These are phyloP conservation scores for Leucophenga montana DNA, from an alignment of 2,888 invertebrate genomes.

Conservation along the genomic window DNA sequence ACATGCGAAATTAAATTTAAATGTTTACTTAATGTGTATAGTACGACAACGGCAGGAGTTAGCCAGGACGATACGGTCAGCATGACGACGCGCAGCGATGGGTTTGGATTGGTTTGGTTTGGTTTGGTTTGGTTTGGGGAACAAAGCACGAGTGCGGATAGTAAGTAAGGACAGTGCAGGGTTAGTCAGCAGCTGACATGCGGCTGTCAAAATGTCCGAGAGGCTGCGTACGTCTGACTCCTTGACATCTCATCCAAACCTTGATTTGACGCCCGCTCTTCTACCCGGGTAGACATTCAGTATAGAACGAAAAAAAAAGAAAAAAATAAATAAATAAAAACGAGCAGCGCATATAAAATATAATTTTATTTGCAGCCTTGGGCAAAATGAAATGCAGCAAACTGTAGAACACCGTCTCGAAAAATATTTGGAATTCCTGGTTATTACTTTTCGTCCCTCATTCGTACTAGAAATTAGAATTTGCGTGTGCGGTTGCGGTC, in stretches of 20 bases:
- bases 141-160: too few species aligned
- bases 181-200: slow-evolving; percentile 31
- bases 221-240: slow-evolving; percentile 2
- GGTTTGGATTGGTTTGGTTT: too few species aligned
- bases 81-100: slow-evolving; percentile 32
- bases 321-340: slow-evolving; percentile 50
- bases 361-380: slow-evolving; percentile 64
- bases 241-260: slow-evolving; percentile 22
- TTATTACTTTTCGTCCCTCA: slow-evolving; percentile 30
- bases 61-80: slow-evolving; percentile 45
- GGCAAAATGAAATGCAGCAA: slow-evolving; percentile 50
- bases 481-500: slow-evolving; percentile 43
- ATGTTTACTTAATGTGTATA: slow-evolving; percentile 66
- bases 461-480: slow-evolving; percentile 56
- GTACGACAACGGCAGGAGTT: too few species aligned
- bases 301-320: slow-evolving; percentile 25
- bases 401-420: slow-evolving; percentile 56
- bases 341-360: slow-evolving; percentile 56
- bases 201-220: slow-evolving; percentile 12
- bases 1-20: slow-evolving; percentile 71
- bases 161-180: slow-evolving; percentile 20
- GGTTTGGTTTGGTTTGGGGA: slow-evolving; percentile 44
- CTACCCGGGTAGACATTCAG: slow-evolving; percentile 31
- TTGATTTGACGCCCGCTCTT: slow-evolving; percentile 13
- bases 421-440: slow-evolving; percentile 61